Percentiles rank a stretch among this genome's conserved stretches.
Conservation (phyloP, 2,888 invertebrate species). For the Bembecia ichneumoniformis region DNA sequence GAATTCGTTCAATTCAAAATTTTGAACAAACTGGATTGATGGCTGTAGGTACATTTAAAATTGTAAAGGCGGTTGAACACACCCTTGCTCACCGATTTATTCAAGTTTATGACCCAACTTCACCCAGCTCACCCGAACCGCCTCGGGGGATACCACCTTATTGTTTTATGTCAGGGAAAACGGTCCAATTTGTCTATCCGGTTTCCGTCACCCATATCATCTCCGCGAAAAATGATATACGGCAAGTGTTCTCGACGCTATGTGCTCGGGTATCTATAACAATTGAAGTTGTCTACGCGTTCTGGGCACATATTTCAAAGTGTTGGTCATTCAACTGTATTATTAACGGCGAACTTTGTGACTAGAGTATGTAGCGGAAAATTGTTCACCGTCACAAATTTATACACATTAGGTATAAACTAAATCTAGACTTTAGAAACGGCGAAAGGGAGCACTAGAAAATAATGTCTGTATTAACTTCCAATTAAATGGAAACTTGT, state of each 20-base stretch:
- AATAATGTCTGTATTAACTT: no score
- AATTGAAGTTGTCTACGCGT: not conserved
- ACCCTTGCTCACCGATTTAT: not conserved
- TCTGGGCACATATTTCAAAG: not conserved
- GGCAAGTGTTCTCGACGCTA: not conserved
- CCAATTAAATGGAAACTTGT: no score
- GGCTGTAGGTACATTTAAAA: no score
- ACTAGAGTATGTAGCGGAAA: no score
- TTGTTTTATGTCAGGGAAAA: slow-evolving; percentile 42
- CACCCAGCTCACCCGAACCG: slow-evolving; percentile 5
- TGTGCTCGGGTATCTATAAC: not conserved
- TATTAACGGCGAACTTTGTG: no score
- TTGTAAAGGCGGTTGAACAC: not conserved
- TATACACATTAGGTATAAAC: no score
- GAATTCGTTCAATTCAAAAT: no score
- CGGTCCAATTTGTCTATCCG: slow-evolving; percentile 43
- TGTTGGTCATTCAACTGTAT: no score
- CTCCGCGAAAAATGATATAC: slow-evolving; percentile 29
- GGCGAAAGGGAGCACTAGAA: no score
- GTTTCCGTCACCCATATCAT: slow-evolving; percentile 41
- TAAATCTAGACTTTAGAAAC: no score
- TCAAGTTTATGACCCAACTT: not conserved
- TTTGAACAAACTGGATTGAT: no score
- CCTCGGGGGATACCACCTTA: slow-evolving; percentile 28
- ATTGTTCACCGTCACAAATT: no score